Conservation (phyloP, 2,888 invertebrate genomes). For the Amphipyra berbera region DNA sequence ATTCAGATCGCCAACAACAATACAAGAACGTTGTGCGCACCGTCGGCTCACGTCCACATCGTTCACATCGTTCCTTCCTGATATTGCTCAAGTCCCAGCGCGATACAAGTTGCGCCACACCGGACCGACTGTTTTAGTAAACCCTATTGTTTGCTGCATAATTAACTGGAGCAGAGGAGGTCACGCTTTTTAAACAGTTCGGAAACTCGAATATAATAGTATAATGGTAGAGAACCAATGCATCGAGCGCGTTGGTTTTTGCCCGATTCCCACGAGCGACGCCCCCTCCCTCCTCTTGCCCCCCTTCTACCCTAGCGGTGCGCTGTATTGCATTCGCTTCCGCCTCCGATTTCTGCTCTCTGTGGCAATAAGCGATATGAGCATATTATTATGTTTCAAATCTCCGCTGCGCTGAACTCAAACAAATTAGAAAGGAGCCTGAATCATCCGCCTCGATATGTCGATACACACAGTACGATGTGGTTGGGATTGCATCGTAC, state of each 20-base stretch:
- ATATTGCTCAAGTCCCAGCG: conserved; percentile 24
- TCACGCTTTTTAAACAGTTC: conserved; percentile 32
- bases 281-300: background rate
- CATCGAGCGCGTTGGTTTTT: background rate
- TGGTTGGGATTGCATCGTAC: too few species aligned
- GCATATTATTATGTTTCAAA: conserved; percentile 13
- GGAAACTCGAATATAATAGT: conserved; percentile 14
- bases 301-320: too few species aligned
- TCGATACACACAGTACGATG: conserved; percentile 6
- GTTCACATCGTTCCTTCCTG: conserved; percentile 24
- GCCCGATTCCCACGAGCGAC: conserved; percentile 25
- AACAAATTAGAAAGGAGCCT: conserved; percentile 44
- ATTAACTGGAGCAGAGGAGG: background rate
- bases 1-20: background rate
- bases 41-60: background rate
- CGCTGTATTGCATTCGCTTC: conserved; percentile 17
- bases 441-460: conserved; percentile 9
- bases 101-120: conserved; percentile 10
- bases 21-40: background rate
- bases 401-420: conserved; percentile 19
- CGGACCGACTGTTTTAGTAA: conserved; percentile 15
- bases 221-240: conserved; percentile 9
- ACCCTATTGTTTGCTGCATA: conserved; percentile 1
- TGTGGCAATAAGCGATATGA: conserved; percentile 11
- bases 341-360: conserved; percentile 15